phyloP scores from a whole-genome alignment of 2,797 vertebrate species.

The Nyctalus aviator region DNA sequence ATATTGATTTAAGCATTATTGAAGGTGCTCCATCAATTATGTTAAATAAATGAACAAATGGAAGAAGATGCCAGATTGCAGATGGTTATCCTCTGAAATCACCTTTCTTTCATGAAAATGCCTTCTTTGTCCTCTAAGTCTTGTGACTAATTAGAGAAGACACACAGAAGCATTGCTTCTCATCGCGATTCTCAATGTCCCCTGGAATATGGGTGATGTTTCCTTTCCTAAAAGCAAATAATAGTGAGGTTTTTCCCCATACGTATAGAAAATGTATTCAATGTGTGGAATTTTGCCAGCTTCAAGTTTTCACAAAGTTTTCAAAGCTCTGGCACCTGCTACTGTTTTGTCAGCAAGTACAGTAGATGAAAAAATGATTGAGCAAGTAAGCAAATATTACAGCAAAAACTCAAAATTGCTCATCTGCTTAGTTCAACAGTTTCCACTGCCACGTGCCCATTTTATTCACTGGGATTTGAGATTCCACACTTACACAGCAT shows the following conservation, averaged over 20 bases:
- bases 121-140: neutral
- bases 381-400: constrained; percentile 2
- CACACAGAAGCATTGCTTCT: neutral
- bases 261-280: neutral
- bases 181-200: neutral
- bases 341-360: constrained; percentile 52
- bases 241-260: neutral
- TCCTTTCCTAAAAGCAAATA: neutral
- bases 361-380: neutral
- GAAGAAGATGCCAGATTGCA: neutral
- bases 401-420: neutral
- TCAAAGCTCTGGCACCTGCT: constrained; percentile 54
- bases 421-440: constrained; percentile 29
- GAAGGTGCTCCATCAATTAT: neutral
- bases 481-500: neutral
- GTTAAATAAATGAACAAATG: neutral
- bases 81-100: neutral
- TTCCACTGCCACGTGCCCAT: neutral
- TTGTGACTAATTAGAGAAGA: neutral
- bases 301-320: constrained; percentile 22
- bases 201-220: neutral
- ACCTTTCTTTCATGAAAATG: neutral
- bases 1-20: neutral
- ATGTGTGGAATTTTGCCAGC: neutral
- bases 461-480: neutral